A percentile compares a stretch with the other conserved stretches of the same genome.
These are phyloP conservation scores for Dicerorhinus sumatrensis DNA, from an alignment of 2,113 vertebrate genomes.

Conservation along the genomic window DNA sequence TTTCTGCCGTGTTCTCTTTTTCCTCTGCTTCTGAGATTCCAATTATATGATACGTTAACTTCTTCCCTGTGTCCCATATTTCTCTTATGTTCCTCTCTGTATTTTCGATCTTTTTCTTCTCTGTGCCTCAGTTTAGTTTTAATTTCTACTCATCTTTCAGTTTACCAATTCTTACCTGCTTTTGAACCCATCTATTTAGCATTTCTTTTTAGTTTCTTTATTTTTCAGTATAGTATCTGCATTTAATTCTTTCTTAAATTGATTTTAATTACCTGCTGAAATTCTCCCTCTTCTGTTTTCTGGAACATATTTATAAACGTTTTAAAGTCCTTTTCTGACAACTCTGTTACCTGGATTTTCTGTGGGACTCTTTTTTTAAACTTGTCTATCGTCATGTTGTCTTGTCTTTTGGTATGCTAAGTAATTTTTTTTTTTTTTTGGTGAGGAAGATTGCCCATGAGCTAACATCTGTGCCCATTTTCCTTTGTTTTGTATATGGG, in stretches of 20 bases:
- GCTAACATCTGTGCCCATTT: too few relatives aligned
- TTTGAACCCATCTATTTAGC: background rate
- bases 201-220: background rate
- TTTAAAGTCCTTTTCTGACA: background rate
- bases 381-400: background rate
- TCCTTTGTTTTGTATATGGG: too few relatives aligned
- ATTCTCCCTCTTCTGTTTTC: background rate
- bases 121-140: constrained; percentile 16
- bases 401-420: background rate
- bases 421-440: background rate
- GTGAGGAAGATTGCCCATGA: too few relatives aligned
- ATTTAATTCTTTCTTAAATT: background rate
- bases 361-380: background rate
- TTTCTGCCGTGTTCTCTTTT: background rate
- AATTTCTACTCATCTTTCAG: constrained; percentile 3
- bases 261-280: background rate
- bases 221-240: background rate
- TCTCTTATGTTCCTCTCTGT: background rate
- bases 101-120: background rate
- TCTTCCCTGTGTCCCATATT: background rate
- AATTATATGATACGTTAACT: background rate
- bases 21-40: background rate
- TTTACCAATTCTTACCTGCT: background rate
- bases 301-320: background rate
- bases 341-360: background rate